These are phyloP conservation scores for Troides helena DNA, from an alignment of 2,888 invertebrate species.

Conservation along the genomic window DNA sequence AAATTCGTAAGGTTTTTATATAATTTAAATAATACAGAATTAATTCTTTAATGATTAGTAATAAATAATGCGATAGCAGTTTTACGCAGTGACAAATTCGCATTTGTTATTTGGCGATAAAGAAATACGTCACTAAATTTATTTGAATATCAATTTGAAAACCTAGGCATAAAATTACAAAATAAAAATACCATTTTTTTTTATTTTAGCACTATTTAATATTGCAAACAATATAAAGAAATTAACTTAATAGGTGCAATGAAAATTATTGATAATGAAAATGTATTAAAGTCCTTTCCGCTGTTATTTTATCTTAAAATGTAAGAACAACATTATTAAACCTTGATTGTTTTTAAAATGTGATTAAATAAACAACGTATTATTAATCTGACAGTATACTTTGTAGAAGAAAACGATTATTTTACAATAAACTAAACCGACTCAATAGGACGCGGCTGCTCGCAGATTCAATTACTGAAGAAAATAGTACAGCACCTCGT, in stretches of 20 bases:
- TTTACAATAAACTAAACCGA: conserved; percentile 13
- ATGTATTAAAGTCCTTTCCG: neutral
- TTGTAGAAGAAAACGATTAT: conserved; percentile 9
- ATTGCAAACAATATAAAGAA: neutral
- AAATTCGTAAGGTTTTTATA: neutral
- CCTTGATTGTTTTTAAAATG: too few species aligned
- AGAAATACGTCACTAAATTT: neutral
- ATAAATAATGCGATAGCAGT: neutral
- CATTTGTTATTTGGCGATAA: neutral
- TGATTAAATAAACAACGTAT: neutral
- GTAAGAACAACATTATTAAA: too few species aligned
- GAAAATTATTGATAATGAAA: neutral
- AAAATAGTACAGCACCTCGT: too few species aligned
- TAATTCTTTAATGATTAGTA: neutral
- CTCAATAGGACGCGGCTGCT: conserved; percentile 17
- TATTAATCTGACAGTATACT: neutral
- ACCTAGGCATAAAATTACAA: too few species aligned
- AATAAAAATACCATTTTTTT: too few species aligned
- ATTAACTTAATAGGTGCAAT: neutral
- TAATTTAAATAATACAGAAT: neutral
- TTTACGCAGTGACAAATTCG: neutral
- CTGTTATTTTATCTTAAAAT: neutral
- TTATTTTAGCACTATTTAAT: neutral
- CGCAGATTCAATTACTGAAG: conserved; percentile 28
- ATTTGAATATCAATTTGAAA: too few species aligned